A percentile compares a stretch with the other conserved stretches of the same genome.
Evolutionary conservation across 2,797 vertebrate species (phyloP).

Genomic region (Bryconaethiops microstoma): DNA sequence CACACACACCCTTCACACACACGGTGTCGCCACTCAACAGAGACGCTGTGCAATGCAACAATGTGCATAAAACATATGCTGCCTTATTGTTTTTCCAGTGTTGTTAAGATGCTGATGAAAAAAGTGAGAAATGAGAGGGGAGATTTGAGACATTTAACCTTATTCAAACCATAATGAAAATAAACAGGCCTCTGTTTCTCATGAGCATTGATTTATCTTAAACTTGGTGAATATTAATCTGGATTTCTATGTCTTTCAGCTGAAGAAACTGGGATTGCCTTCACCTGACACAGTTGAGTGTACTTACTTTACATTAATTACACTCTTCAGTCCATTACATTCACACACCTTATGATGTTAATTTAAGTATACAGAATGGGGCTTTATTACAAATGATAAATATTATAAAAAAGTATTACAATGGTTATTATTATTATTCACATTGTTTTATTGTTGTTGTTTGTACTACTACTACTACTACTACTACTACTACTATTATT

Average conservation of each 20-base stretch:
- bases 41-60: conserved; percentile 81
- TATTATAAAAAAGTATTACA: no score
- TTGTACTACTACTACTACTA: no score
- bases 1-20: conserved; percentile 70
- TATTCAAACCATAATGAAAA: conserved; percentile 27
- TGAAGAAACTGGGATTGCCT: conserved; percentile 13
- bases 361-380: background rate
- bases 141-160: conserved; percentile 45
- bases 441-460: no score
- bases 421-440: no score
- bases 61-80: conserved; percentile 84
- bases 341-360: background rate
- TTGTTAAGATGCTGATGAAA: conserved; percentile 56
- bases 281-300: conserved; percentile 13
- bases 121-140: conserved; percentile 46
- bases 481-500: no score
- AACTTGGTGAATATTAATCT: conserved; percentile 20
- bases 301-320: conserved; percentile 8
- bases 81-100: conserved; percentile 58
- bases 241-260: conserved; percentile 36
- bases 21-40: conserved; percentile 79
- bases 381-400: background rate
- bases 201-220: conserved; percentile 37
- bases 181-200: conserved; percentile 22
- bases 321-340: background rate